Evolutionary conservation across 2,113 vertebrate species (phyloP).

Genomic region (Semnornis frantzii): DNA sequence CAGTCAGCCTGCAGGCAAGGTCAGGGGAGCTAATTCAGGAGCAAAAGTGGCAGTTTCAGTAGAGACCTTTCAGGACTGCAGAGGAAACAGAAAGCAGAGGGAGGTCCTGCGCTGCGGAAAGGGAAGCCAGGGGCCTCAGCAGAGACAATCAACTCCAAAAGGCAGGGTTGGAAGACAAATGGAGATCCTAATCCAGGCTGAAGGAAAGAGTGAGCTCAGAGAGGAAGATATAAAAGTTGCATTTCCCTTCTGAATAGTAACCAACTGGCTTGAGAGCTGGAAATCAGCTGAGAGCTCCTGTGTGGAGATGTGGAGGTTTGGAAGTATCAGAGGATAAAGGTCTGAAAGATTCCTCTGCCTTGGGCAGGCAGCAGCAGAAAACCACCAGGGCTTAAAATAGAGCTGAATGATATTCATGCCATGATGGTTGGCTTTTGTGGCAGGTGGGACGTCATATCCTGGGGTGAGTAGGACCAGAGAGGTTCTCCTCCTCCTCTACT

Average conservation of each 20-base stretch:
- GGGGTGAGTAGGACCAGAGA: too few species aligned
- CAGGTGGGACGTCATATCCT: background rate
- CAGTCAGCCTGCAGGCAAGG: background rate
- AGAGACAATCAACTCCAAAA: slow-evolving; percentile 11
- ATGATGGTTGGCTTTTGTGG: fast-evolving
- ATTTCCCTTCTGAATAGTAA: background rate
- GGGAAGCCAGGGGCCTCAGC: slow-evolving; percentile 46
- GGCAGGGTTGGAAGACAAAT: slow-evolving; percentile 4
- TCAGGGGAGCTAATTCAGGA: background rate
- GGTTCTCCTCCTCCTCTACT: too few species aligned
- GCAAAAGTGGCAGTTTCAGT: fast-evolving
- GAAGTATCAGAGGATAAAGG: background rate
- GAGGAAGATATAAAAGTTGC: background rate
- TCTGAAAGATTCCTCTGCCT: background rate
- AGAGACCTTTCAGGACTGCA: background rate
- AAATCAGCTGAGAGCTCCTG: background rate
- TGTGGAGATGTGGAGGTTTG: background rate
- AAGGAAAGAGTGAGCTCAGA: background rate
- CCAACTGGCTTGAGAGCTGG: background rate
- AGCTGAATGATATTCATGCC: fast-evolving
- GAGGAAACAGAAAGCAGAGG: slow-evolving; percentile 38
- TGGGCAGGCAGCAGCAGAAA: background rate
- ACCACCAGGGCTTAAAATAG: background rate
- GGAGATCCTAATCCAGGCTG: background rate
- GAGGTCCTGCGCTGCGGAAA: slow-evolving; percentile 33